A percentile compares a stretch with the other conserved stretches of the same genome.
These are phyloP conservation scores for Champsocephalus gunnari DNA, from an alignment of 2,797 vertebrate species.

Conservation along the genomic window DNA sequence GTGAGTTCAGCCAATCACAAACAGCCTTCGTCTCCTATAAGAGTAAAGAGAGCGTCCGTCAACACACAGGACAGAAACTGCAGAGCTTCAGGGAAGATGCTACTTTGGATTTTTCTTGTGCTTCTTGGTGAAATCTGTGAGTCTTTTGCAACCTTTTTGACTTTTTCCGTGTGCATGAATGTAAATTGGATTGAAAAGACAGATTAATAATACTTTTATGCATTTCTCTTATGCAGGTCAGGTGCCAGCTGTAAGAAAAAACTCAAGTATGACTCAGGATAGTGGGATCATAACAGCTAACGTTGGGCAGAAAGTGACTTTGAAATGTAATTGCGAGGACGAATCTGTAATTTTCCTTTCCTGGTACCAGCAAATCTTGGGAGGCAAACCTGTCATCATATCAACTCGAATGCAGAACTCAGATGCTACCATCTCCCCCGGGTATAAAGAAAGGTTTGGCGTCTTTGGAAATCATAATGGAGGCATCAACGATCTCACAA, in stretches of 20 bases:
- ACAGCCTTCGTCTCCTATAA: slow-evolving; percentile 35
- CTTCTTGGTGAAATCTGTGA: slow-evolving; percentile 51
- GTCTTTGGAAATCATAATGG: background rate
- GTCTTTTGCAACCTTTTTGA: slow-evolving; percentile 16
- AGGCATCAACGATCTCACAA: slow-evolving; percentile 47
- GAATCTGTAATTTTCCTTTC: slow-evolving; percentile 49
- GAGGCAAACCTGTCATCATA: slow-evolving; percentile 65
- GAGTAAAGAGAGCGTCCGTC: slow-evolving; percentile 6
- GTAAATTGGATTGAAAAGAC: background rate
- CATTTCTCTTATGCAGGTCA: slow-evolving; percentile 32
- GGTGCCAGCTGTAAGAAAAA: background rate
- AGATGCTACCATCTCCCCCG: background rate
- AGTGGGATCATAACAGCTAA: slow-evolving; percentile 35
- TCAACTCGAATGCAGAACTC: slow-evolving; percentile 40
- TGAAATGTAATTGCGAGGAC: slow-evolving; percentile 55
- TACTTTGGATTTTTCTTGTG: slow-evolving; percentile 24
- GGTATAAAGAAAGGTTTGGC: slow-evolving; percentile 38
- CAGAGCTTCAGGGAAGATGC: slow-evolving; percentile 45
- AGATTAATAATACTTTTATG: background rate
- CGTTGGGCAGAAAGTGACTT: slow-evolving; percentile 49
- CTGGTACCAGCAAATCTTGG: slow-evolving; percentile 75
- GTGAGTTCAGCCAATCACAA: slow-evolving; percentile 60
- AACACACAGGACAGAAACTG: slow-evolving; percentile 11
- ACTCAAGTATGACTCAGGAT: slow-evolving; percentile 28
- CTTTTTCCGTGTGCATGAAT: background rate